phyloP scores from a whole-genome alignment of 2,113 vertebrate genomes.

The Archilochus colubris region DNA sequence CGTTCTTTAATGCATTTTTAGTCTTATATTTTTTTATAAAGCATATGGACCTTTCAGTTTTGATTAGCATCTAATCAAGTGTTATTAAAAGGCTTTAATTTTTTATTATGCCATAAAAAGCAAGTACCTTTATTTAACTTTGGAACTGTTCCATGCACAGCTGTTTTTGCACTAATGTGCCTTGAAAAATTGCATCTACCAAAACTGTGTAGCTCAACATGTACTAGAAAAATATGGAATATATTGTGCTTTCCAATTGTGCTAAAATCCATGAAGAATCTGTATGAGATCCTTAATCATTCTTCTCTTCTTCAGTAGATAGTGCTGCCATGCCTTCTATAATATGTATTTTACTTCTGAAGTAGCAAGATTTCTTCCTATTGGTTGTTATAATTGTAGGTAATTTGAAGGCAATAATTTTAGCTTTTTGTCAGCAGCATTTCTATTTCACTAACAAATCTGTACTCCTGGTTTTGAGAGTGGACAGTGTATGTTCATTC shows the following conservation, averaged over 20 bases:
- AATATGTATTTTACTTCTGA: slow-evolving; percentile 32
- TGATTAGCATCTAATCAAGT: not conserved
- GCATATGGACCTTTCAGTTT: slow-evolving; percentile 7
- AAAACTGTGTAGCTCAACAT: not conserved
- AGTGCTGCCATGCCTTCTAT: slow-evolving; percentile 10
- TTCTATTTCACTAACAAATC: slow-evolving; percentile 45
- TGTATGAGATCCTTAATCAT: not conserved
- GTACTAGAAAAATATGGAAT: not conserved
- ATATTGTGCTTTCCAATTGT: not conserved
- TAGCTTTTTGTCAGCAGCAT: slow-evolving; percentile 69
- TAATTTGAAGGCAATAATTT: slow-evolving; percentile 60
- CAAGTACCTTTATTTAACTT: not conserved
- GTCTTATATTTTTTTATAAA: not conserved
- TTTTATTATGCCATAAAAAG: not conserved
- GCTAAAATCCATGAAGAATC: slow-evolving; percentile 4
- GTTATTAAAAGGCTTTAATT: not conserved
- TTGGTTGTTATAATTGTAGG: slow-evolving; percentile 61
- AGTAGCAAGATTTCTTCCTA: slow-evolving; percentile 53
- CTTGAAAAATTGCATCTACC: not conserved
- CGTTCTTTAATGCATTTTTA: not conserved
- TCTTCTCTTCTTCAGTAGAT: not conserved
- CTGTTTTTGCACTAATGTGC: not conserved
- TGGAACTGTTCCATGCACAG: not conserved
- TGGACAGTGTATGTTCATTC: slow-evolving; percentile 45
- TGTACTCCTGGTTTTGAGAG: slow-evolving; percentile 40